Conservation (phyloP, 2,113 vertebrate genomes). For the Prionailurus bengalensis region DNA sequence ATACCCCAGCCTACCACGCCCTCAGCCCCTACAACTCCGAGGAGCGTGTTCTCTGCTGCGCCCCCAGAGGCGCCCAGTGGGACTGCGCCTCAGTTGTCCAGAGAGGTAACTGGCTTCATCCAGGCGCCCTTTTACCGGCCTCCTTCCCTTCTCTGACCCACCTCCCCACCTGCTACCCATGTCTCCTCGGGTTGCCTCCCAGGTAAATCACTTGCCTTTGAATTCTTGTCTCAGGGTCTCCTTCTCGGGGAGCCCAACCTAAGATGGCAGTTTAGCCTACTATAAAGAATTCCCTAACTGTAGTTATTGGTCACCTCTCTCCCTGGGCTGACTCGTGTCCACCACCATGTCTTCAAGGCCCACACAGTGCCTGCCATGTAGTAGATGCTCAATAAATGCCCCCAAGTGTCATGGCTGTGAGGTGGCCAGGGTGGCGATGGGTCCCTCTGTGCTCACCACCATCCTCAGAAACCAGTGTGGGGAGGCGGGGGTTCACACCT, state of each 20-base stretch:
- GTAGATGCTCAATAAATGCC: neutral
- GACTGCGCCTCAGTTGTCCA: neutral
- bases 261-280: neutral
- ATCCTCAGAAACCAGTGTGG: neutral
- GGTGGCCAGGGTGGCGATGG: neutral
- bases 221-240: neutral
- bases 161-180: neutral
- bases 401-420: neutral
- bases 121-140: neutral
- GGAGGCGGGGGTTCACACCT: neutral
- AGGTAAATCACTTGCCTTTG: neutral
- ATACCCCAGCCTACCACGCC: neutral
- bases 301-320: neutral
- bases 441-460: accelerated
- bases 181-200: neutral
- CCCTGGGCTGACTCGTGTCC: neutral
- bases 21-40: neutral
- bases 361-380: neutral
- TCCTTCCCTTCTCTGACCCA: neutral
- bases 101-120: neutral
- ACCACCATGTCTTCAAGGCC: neutral
- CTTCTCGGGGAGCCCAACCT: neutral
- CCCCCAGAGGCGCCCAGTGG: neutral
- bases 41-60: neutral
- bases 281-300: neutral